Conservation (phyloP, 92 coral and sea anemone genomes). For the Palythoa grandis region DNA sequence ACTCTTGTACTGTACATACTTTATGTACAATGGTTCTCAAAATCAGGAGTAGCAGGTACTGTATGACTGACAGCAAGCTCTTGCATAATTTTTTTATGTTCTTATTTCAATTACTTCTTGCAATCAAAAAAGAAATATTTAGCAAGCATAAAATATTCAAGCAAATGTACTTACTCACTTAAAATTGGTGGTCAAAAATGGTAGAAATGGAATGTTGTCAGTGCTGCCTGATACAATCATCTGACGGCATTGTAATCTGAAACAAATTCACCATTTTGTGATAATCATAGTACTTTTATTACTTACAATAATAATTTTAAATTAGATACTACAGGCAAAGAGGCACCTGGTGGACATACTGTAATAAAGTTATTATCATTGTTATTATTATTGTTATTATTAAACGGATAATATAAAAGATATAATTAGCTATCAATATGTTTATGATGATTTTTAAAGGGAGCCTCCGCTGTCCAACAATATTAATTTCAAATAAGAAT, state of each 20-base stretch:
- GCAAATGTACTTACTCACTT: conserved; percentile 56
- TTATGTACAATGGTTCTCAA: background rate
- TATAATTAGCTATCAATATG: too few relatives aligned
- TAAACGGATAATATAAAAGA: too few relatives aligned
- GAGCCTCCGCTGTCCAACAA: too few relatives aligned
- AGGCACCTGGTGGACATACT: too few relatives aligned
- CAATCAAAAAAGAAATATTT: background rate
- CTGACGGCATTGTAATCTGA: conserved; percentile 64
- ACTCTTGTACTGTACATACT: too few relatives aligned
- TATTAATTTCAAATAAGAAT: too few relatives aligned
- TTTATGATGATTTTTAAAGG: too few relatives aligned
- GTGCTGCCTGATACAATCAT: conserved; percentile 61
- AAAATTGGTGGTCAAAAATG: conserved; percentile 76
- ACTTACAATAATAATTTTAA: too few relatives aligned
- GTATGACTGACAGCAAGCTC: background rate
- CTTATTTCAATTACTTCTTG: background rate
- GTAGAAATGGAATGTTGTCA: conserved; percentile 72
- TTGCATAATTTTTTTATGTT: background rate
- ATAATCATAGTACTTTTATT: background rate
- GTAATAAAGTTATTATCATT: too few relatives aligned
- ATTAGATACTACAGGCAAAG: too few relatives aligned
- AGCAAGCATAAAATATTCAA: background rate
- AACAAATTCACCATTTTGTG: background rate
- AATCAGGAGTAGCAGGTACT: too few relatives aligned
- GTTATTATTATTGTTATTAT: too few relatives aligned